Evolutionary conservation across 2,797 vertebrate species (phyloP), one percentile per base, ranked within the genome.

Genomic region (Menidia menidia): DNA sequence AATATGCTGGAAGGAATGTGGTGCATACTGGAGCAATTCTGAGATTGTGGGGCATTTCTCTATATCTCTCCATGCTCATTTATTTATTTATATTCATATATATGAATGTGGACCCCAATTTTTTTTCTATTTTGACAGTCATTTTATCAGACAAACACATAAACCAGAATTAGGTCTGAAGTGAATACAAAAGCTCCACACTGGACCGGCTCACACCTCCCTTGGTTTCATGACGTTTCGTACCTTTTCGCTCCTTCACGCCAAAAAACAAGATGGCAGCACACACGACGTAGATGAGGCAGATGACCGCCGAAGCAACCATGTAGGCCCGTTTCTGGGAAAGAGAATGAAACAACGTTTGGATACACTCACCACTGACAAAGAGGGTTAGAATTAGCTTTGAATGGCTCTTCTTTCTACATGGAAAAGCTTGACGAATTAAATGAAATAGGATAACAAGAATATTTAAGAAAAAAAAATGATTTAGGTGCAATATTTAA

Each of bases 271-370:
- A 81, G 75, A 97, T 78, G 4, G 83, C 1, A 0, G 96, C 96
- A 5, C 97, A 98, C 67, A 97, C 15, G 50, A 98, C 0, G 16
- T 98, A 99, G 85, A 98, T 95, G 32, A 92, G 83, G 61, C 91
- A 92, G 12, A 98, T 98, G 86, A 96, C 95, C 0, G 94, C 96
- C 0, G 97, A 97, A 0, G 97, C 96, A 0, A 95, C 78, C 93
- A 97, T 84, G 89, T 98, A 98, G 0, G 96, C 95, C 0, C 90
- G 91, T 87, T 94, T 97, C 97, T 99, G 86, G 2, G 56, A 57
- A 60, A 42, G 68, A 3, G 82, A 59, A 19, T 47, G 39, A 71
- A 4, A 56, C 39, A 14, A 12, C 60, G 32, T 25, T 12, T 25
- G 13, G 50, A 5, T n/a, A n/a, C 31, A 35, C 53, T n/a, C 32